phyloP scores from a whole-genome alignment of 2,797 vertebrate genomes.

The Harpagifer antarcticus region DNA sequence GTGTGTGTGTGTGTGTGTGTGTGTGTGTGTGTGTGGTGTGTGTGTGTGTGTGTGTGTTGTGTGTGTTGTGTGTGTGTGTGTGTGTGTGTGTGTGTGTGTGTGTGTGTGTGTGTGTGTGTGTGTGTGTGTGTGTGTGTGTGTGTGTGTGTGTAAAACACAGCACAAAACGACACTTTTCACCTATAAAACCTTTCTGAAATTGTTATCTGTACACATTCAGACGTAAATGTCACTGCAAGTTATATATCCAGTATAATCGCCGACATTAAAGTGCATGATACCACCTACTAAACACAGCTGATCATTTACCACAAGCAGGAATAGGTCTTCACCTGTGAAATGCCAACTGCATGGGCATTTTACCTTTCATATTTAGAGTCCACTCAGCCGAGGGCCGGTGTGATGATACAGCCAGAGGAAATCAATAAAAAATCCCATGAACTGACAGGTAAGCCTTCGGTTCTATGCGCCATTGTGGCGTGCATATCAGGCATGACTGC shows the following conservation, averaged over 20 bases:
- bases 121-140: neutral
- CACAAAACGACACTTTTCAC: neutral
- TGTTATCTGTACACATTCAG: constrained; percentile 5
- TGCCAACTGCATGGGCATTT: constrained; percentile 50
- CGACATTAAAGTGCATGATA: constrained; percentile 23
- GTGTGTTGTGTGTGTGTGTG: neutral
- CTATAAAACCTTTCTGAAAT: constrained; percentile 8
- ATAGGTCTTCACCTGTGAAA: constrained; percentile 42
- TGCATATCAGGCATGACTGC: constrained; percentile 32
- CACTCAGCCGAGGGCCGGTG: constrained; percentile 36
- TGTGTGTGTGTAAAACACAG: neutral
- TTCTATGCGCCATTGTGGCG: constrained; percentile 32
- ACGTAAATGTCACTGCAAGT: constrained; percentile 14
- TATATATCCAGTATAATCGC: neutral
- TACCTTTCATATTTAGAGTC: constrained; percentile 69
- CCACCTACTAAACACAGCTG: constrained; percentile 20
- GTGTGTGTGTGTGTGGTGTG: neutral
- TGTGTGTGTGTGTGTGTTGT: neutral
- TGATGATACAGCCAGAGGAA: constrained; percentile 50
- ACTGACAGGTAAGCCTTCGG: constrained; percentile 57
- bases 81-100: neutral
- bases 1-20: neutral
- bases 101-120: neutral
- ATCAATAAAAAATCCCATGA: constrained; percentile 72
- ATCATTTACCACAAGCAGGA: constrained; percentile 30